Base-by-base conservation (phyloP, 2,113 vertebrate genomes). In the Megalops atlanticus region DNA sequence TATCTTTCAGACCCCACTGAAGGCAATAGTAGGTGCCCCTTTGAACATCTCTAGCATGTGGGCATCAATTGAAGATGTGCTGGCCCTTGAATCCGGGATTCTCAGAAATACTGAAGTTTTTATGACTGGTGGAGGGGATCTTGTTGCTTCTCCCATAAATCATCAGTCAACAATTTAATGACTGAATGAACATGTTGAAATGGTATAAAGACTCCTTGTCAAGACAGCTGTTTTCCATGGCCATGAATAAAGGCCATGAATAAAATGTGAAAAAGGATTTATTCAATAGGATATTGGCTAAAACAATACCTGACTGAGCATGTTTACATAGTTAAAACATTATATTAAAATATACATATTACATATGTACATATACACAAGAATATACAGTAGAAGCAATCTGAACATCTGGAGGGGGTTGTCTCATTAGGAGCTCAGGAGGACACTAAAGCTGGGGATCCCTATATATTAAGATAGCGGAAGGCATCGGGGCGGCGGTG, bases 371-470 rank as follows among this genome's bases (percentile, higher is more conserved):
- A n/a, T n/a, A n/a, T n/a, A n/a, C n/a, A 11, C 24, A 12, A 49
- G 11, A 36, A 38, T 52, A 73, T 76, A 41, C 36, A 80, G 58
- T 58, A 70, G 14, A 40, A 36, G 39, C 73, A 68, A 74, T 79
- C 40, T 75, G 68, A 45, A 70, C 74, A 84, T 83, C 71, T 45
- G 80, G 47, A 78, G 82, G 54, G 77, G 40, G 75, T n/a, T 68
- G 36, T 76, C 36, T 39, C 24, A 72, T 40, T 47, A 58, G 31
- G 52, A 38, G 58, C 38, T 36, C 78, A 4, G 36, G 10, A 12
- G 21, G 10, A 10, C 39, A 81, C 24, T 31, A 10, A 39, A 18
- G 47, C 70, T 77, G 36, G 18, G 80, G 75, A 14, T 10, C 27
- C 7, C 8, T n/a, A 16, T 77, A 64, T 68, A 77, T 39, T n/a